phyloP scores from a whole-genome alignment of 64 coral and sea anemone species.

The Stichodactyla helianthus region DNA sequence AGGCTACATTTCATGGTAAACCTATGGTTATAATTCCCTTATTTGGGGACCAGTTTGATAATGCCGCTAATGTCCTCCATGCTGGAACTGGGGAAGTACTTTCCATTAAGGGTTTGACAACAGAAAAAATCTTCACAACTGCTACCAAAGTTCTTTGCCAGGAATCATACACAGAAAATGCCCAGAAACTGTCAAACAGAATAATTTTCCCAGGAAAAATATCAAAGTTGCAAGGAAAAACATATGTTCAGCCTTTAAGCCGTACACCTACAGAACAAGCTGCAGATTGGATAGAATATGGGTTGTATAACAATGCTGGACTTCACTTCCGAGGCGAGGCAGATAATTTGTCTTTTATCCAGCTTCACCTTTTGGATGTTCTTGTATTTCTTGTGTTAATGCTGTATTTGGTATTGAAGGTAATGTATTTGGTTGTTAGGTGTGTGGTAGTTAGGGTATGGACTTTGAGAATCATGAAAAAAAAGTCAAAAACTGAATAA shows the following conservation, averaged over 20 bases:
- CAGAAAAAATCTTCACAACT: slow-evolving; percentile 16
- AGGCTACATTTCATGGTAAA: slow-evolving; percentile 58
- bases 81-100: slow-evolving; percentile 52
- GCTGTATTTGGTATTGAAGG: not conserved
- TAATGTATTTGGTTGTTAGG: not conserved
- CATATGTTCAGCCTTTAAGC: not conserved
- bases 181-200: not conserved
- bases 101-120: slow-evolving; percentile 27
- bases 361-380: slow-evolving; percentile 68
- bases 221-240: not conserved
- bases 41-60: slow-evolving; percentile 71
- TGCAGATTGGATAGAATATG: slow-evolving; percentile 80
- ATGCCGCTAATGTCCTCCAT: slow-evolving; percentile 63
- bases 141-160: slow-evolving; percentile 54
- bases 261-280: slow-evolving; percentile 41
- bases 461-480: not conserved
- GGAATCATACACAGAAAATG: slow-evolving; percentile 38
- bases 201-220: not conserved
- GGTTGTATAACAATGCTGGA: slow-evolving; percentile 49
- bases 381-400: slow-evolving; percentile 16
- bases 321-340: slow-evolving; percentile 69
- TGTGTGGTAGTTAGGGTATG: not conserved
- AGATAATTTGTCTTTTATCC: slow-evolving; percentile 63
- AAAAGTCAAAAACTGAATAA: not conserved
- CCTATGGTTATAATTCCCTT: slow-evolving; percentile 73